Evolutionary conservation across 1,140 invertebrate genomes (phyloP), one percentile per base, ranked within the genome.

Genomic region (Nasonia longicornis): DNA sequence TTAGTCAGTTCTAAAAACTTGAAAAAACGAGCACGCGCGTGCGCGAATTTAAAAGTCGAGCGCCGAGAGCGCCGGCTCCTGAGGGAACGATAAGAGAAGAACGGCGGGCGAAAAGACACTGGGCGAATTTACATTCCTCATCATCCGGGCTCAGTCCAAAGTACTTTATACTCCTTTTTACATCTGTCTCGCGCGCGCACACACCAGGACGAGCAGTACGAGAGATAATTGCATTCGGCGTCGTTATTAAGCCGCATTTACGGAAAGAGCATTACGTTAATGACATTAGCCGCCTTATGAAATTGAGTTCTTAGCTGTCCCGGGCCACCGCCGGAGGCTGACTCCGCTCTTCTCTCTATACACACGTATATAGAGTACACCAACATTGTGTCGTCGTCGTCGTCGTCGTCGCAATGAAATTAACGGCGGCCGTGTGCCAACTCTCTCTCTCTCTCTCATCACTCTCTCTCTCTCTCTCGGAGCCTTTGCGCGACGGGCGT

Each of bases 201-300:
- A 6, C 48, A 10, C 10, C 69, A 35, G 38, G 67, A 29, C 29
- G 69, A 67, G 70, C 72, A 66, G 69, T 48, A 71, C 48, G 73
- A 81, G 64, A 67, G 38, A 77, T 78, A 82, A 82, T 77, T 77
- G 75, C 80, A 70, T 82, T 82, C 38, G 75, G 73, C 67, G 80
- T 77, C 67, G 58, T 82, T 82, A 82, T 77, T 82, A 82, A 82
- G 75, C 80, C 80, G 76, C 80, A 82, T 82, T 82, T 82, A 77
- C 69, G 80, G 75, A 82, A 82, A 82, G 80, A 82, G 80, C 80
- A 82, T 82, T 82, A 82, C 48, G 80, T 76, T 82, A 77, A 82
- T 66, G 58, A 52, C 48, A 72, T 82, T 82, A 82, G 74, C 75
- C 69, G 80, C 80, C 75, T 77, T 82, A 82, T 82, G 80, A 82